These are phyloP conservation scores for Orthosia gothica DNA, from an alignment of 2,888 invertebrate species.

Conservation along the genomic window DNA sequence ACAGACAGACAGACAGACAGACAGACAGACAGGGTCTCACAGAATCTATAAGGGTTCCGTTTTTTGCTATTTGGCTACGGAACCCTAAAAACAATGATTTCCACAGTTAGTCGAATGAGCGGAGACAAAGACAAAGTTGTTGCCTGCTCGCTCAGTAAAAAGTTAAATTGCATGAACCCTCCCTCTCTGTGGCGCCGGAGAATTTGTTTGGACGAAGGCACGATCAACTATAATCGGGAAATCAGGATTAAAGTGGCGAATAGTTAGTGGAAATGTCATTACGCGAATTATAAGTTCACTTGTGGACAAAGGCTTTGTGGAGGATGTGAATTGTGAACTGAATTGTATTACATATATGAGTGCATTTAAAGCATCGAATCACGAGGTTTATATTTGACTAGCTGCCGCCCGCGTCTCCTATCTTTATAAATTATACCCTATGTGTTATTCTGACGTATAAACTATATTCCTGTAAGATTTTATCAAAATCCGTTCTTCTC, in stretches of 20 bases:
- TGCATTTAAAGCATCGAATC: neutral
- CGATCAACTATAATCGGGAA: constrained; percentile 62
- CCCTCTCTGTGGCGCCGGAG: constrained; percentile 58
- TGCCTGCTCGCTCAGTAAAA: constrained; percentile 76
- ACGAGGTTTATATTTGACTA: neutral
- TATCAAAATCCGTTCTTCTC: too few relatives aligned
- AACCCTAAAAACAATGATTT: constrained; percentile 74
- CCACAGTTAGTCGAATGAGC: constrained; percentile 79
- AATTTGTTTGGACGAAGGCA: constrained; percentile 71
- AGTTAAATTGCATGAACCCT: constrained; percentile 83
- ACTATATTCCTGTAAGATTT: too few relatives aligned
- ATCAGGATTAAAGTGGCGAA: constrained; percentile 52
- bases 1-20: too few relatives aligned
- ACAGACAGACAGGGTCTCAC: too few relatives aligned
- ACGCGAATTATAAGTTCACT: constrained; percentile 33
- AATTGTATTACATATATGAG: neutral
- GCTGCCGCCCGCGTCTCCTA: too few relatives aligned
- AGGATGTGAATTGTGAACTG: neutral
- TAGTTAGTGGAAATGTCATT: constrained; percentile 42
- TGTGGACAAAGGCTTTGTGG: neutral
- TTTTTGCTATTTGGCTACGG: too few relatives aligned
- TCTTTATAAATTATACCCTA: too few relatives aligned
- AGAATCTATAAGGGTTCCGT: too few relatives aligned
- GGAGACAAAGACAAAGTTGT: constrained; percentile 79
- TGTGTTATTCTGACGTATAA: too few relatives aligned